Percentiles rank a stretch among this genome's conserved stretches.
Conservation (phyloP, 2,888 invertebrate genomes). For the Polydrusus tereticollis region DNA sequence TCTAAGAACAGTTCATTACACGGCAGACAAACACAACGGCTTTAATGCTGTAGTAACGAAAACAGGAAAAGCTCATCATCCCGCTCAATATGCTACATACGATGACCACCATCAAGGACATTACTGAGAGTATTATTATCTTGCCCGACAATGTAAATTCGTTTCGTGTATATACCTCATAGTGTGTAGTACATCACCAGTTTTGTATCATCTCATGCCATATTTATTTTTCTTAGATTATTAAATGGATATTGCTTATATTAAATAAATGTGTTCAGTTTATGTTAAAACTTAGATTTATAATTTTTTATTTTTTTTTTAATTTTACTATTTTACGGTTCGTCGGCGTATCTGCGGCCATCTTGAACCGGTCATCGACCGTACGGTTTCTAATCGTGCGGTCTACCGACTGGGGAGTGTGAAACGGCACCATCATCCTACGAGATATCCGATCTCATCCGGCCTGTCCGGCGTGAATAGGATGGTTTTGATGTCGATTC, state of each 20-base stretch:
- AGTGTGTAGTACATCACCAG: slow-evolving; percentile 14
- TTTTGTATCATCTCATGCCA: slow-evolving; percentile 11
- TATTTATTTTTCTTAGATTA: slow-evolving; percentile 27
- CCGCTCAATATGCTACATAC: slow-evolving; percentile 34
- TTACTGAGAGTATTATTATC: background rate
- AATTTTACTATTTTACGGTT: no score
- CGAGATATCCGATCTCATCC: no score
- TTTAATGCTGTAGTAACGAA: slow-evolving; percentile 80
- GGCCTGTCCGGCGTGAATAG: no score
- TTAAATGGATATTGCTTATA: background rate
- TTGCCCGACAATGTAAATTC: background rate
- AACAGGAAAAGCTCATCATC: slow-evolving; percentile 71
- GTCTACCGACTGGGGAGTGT: no score
- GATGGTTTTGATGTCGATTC: no score
- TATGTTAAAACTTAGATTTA: background rate
- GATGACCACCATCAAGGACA: slow-evolving; percentile 20
- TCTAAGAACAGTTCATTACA: slow-evolving; percentile 72
- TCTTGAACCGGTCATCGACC: no score
- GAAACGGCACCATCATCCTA: no score
- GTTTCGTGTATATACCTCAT: slow-evolving; percentile 23
- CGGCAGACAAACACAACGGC: slow-evolving; percentile 78
- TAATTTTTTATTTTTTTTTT: no score
- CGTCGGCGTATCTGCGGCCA: no score
- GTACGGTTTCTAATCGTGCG: no score
- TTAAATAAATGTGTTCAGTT: background rate